Percentiles rank a stretch among this genome's conserved stretches.
Evolutionary conservation across 2,797 vertebrate genomes (phyloP).

Genomic region (Sebastes aleutianus): DNA sequence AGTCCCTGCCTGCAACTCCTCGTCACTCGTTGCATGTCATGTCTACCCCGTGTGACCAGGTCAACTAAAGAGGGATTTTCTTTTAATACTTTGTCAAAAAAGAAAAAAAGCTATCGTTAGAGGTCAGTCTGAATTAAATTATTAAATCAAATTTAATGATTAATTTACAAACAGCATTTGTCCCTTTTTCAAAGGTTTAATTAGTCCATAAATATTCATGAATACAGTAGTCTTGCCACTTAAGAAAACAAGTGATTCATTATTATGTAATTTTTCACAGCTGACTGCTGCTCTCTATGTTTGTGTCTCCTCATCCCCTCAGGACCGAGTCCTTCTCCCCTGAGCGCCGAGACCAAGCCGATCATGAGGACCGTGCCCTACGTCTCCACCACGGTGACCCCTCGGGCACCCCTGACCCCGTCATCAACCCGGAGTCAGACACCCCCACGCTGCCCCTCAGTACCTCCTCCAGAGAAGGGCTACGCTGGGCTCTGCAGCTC

Average conservation of each 20-base stretch:
- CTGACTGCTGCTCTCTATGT: background rate
- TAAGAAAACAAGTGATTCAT: background rate
- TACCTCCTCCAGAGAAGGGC: constrained; percentile 28
- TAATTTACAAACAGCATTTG: background rate
- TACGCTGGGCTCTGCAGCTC: background rate
- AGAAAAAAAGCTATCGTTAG: too few relatives aligned
- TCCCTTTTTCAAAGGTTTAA: background rate
- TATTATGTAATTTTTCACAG: background rate
- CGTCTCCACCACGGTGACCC: constrained; percentile 19
- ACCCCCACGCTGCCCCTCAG: background rate
- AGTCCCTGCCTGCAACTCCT: too few relatives aligned
- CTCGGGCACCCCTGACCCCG: constrained; percentile 56
- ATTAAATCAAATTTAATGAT: background rate
- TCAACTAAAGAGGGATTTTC: background rate
- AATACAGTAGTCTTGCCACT: background rate
- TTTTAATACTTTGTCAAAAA: background rate
- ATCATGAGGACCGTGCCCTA: constrained; percentile 37
- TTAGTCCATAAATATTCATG: background rate
- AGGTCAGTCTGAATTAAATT: background rate
- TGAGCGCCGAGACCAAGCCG: background rate
- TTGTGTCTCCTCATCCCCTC: background rate
- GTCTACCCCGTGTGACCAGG: background rate
- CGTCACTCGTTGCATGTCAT: background rate
- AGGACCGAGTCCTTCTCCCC: constrained; percentile 29
- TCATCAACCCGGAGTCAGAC: constrained; percentile 13